Conservation (phyloP, 2,113 vertebrate species). For the Plectropomus leopardus region DNA sequence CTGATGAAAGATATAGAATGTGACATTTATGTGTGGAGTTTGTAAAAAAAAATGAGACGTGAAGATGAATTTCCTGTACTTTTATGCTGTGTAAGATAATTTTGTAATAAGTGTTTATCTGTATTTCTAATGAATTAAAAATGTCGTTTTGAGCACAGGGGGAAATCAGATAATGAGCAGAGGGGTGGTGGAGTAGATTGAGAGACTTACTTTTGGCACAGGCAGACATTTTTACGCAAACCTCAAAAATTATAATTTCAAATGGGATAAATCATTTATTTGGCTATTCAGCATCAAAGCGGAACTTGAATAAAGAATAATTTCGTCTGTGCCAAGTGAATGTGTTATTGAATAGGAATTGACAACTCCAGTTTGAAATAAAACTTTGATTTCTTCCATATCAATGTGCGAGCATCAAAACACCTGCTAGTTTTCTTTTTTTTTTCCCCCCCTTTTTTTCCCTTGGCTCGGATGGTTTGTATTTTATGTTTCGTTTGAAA, state of each 20-base stretch:
- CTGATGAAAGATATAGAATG: too few relatives aligned
- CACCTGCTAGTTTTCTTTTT: constrained; percentile 45
- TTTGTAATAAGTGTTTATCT: neutral
- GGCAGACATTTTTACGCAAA: neutral
- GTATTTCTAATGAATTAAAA: neutral
- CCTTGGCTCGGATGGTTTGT: constrained; percentile 20
- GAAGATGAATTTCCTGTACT: neutral
- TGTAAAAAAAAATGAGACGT: neutral
- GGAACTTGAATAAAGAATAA: constrained; percentile 41
- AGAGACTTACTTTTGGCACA: constrained; percentile 21
- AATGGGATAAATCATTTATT: constrained; percentile 48
- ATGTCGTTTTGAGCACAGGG: neutral
- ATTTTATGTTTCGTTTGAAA: constrained; percentile 6
- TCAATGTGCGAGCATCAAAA: constrained; percentile 38
- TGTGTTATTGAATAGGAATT: constrained; percentile 51
- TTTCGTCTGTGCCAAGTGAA: constrained; percentile 47
- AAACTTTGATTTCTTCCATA: constrained; percentile 33
- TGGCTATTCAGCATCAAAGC: constrained; percentile 37
- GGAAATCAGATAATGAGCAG: neutral
- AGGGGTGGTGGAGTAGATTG: neutral
- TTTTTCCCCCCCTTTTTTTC: constrained; percentile 59
- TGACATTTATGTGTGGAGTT: neutral
- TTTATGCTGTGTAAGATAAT: neutral
- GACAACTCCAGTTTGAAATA: constrained; percentile 36
- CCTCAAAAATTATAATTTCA: constrained; percentile 49